phyloP scores from a whole-genome alignment of 2,888 invertebrate species.

The Idaea aversata region DNA sequence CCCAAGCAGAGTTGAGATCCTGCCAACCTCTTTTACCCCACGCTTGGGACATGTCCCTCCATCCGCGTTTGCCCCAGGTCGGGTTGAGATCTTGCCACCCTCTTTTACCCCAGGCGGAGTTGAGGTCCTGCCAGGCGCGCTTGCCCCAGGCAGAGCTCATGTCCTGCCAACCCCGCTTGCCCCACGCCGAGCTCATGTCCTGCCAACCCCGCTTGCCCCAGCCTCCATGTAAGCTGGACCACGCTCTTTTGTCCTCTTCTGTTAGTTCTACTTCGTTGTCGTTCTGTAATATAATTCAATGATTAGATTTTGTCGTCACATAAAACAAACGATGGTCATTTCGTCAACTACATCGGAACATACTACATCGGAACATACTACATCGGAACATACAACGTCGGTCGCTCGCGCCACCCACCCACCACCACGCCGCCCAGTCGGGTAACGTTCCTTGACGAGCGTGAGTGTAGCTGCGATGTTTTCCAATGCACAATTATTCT shows the following conservation, averaged over 20 bases:
- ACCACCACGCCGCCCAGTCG: no score
- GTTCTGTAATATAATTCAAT: slow-evolving; percentile 42
- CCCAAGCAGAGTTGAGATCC: slow-evolving; percentile 77
- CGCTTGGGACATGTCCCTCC: slow-evolving; percentile 74
- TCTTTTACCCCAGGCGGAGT: slow-evolving; percentile 79
- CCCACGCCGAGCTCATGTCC: slow-evolving; percentile 79
- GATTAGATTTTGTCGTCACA: slow-evolving; percentile 1
- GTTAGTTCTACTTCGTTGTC: slow-evolving; percentile 71
- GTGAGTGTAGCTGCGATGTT: not conserved
- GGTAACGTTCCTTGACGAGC: no score
- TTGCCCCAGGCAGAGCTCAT: slow-evolving; percentile 80
- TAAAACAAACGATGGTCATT: not conserved
- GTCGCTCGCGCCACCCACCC: no score
- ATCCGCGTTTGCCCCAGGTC: slow-evolving; percentile 81
- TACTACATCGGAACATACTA: no score
- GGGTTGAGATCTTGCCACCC: slow-evolving; percentile 81
- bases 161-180: slow-evolving; percentile 82
- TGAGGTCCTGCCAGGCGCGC: slow-evolving; percentile 78
- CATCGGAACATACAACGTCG: no score
- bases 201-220: slow-evolving; percentile 82
- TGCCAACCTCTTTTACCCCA: slow-evolving; percentile 83
- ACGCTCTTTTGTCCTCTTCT: slow-evolving; percentile 82
- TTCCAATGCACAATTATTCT: not conserved
- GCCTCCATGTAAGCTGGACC: slow-evolving; percentile 79
- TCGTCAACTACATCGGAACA: no score